These are phyloP conservation scores for Ceratina australensis DNA, from an alignment of 1,140 invertebrate genomes.

Conservation along the genomic window DNA sequence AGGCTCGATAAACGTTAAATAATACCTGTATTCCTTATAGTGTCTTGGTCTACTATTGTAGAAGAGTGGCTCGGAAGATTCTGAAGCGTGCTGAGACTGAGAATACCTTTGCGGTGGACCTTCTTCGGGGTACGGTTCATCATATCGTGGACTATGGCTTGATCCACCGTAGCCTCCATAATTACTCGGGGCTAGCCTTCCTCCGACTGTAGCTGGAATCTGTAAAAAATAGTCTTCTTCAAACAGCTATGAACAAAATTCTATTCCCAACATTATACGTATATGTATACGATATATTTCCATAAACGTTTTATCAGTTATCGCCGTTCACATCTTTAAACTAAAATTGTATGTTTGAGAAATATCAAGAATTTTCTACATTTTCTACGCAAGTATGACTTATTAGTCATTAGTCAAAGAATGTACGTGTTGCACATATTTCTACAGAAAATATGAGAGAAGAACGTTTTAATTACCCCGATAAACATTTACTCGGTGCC, in stretches of 20 bases:
- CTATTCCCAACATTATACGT: too few species aligned
- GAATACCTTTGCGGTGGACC: slow-evolving; percentile 78
- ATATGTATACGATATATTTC: too few species aligned
- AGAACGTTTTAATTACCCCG: background rate
- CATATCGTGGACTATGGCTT: slow-evolving; percentile 77
- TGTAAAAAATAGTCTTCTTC: slow-evolving; percentile 25
- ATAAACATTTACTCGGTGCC: background rate
- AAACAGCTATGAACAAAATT: too few species aligned
- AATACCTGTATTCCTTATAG: slow-evolving; percentile 80
- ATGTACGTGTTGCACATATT: too few species aligned
- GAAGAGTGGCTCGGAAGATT: slow-evolving; percentile 89
- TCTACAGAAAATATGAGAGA: too few species aligned
- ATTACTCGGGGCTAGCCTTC: slow-evolving; percentile 68
- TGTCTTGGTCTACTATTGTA: slow-evolving; percentile 92
- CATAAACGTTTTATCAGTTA: too few species aligned
- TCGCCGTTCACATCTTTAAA: too few species aligned
- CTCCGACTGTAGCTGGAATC: slow-evolving; percentile 71
- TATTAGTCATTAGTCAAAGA: too few species aligned
- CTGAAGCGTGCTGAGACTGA: slow-evolving; percentile 74
- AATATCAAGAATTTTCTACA: too few species aligned
- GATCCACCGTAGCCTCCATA: slow-evolving; percentile 77
- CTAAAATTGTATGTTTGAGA: too few species aligned
- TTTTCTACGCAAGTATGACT: too few species aligned
- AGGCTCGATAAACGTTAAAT: slow-evolving; percentile 35
- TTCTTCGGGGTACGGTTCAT: slow-evolving; percentile 79